Conservation (phyloP, 2,797 vertebrate genomes). For the Masticophis lateralis region DNA sequence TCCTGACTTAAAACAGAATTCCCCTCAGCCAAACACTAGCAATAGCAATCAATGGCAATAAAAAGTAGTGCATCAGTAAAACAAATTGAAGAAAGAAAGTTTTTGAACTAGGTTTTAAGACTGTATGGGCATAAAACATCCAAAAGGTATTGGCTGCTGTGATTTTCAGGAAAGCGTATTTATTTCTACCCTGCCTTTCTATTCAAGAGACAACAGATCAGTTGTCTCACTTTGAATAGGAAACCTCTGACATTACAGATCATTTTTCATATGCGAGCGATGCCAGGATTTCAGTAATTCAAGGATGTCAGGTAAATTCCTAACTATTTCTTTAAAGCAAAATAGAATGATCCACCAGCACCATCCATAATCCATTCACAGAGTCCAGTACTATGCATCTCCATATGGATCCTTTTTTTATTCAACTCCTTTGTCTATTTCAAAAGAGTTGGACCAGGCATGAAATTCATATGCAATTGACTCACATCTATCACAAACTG, state of each 20-base stretch:
- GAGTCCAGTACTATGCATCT: neutral
- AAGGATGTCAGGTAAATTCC: neutral
- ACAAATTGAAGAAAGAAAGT: conserved; percentile 3
- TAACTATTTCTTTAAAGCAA: neutral
- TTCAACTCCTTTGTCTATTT: neutral
- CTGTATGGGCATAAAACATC: conserved; percentile 20
- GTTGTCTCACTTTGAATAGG: neutral
- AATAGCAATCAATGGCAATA: neutral
- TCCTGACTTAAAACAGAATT: conserved; percentile 28
- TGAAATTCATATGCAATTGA: neutral
- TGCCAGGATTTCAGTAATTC: neutral
- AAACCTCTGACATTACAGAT: neutral
- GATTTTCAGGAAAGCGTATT: neutral
- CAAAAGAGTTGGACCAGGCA: neutral
- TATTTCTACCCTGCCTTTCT: neutral
- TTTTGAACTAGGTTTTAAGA: neutral
- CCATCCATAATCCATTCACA: neutral
- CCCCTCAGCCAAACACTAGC: conserved; percentile 13
- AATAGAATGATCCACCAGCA: neutral
- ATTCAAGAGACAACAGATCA: neutral
- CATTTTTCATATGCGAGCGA: neutral
- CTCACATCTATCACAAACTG: neutral
- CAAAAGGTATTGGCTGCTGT: neutral
- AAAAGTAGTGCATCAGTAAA: conserved; percentile 6
- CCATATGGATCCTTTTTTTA: neutral